phyloP scores from a whole-genome alignment of 2,797 vertebrate genomes.

The Sebastes cheni region DNA sequence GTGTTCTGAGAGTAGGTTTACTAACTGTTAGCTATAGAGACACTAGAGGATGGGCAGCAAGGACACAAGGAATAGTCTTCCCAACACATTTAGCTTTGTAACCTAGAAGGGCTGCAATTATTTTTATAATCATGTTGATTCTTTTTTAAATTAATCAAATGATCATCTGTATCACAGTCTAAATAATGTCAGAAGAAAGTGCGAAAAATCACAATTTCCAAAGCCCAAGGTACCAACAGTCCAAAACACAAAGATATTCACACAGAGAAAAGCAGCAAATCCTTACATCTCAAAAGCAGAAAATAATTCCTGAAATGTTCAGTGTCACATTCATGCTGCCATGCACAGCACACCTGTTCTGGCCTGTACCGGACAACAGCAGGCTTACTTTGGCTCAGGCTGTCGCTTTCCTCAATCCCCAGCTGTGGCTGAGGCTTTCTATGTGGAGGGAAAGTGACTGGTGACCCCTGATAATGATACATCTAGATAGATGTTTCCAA shows the following conservation, averaged over 20 bases:
- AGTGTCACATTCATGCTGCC: background rate
- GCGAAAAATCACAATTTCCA: background rate
- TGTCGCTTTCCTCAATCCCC: slow-evolving; percentile 27
- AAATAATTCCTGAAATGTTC: background rate
- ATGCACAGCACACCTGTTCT: background rate
- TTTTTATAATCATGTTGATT: background rate
- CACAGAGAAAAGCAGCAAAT: background rate
- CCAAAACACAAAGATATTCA: background rate
- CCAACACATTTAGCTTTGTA: background rate
- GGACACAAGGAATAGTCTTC: background rate
- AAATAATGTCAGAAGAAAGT: background rate
- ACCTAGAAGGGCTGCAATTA: background rate
- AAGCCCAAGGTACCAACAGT: background rate
- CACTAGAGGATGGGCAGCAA: background rate
- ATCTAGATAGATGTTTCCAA: slow-evolving; percentile 45
- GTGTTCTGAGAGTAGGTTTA: background rate
- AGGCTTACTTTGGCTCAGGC: slow-evolving; percentile 7
- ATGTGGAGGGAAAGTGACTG: slow-evolving; percentile 13
- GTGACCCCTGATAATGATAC: slow-evolving; percentile 45
- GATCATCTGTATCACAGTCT: background rate
- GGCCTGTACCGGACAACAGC: background rate
- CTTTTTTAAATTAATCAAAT: background rate
- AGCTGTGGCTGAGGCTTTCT: slow-evolving; percentile 20
- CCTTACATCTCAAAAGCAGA: background rate
- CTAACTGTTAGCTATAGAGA: background rate